A percentile compares a stretch with the other conserved stretches of the same genome.
Conservation (phyloP, 1,140 invertebrate species). For the Chironomus tepperi region DNA sequence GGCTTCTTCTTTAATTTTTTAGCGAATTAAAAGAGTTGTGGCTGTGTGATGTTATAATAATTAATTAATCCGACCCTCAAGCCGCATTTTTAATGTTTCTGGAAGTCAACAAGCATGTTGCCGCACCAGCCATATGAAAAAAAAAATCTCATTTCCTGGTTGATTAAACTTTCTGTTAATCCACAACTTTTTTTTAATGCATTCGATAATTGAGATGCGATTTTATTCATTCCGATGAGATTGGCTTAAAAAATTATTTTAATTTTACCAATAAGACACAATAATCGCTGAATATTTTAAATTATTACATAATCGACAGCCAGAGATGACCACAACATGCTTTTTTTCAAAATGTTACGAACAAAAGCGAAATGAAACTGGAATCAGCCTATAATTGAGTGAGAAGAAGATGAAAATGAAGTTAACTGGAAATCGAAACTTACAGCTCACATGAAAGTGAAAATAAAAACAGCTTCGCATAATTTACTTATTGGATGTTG, state of each 20-base stretch:
- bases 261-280: neutral
- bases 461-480: conserved; percentile 2
- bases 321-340: neutral
- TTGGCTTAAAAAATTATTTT: neutral
- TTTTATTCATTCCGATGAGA: too few species aligned
- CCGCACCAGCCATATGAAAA: neutral
- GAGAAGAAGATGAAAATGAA: neutral
- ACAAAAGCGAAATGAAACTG: neutral
- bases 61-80: neutral
- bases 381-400: neutral
- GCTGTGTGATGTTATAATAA: neutral
- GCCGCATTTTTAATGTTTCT: neutral
- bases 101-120: neutral
- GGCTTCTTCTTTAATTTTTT: neutral
- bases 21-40: neutral
- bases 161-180: conserved; percentile 2
- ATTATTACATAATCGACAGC: neutral
- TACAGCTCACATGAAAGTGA: conserved; percentile 4
- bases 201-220: neutral
- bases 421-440: neutral
- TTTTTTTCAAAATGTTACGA: neutral
- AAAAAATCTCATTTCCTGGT: neutral
- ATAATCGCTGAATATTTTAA: neutral
- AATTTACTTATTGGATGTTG: neutral
- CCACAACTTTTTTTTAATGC: neutral